Evolutionary conservation across 2,797 vertebrate species (phyloP).

Genomic region (Sebastes goodei): DNA sequence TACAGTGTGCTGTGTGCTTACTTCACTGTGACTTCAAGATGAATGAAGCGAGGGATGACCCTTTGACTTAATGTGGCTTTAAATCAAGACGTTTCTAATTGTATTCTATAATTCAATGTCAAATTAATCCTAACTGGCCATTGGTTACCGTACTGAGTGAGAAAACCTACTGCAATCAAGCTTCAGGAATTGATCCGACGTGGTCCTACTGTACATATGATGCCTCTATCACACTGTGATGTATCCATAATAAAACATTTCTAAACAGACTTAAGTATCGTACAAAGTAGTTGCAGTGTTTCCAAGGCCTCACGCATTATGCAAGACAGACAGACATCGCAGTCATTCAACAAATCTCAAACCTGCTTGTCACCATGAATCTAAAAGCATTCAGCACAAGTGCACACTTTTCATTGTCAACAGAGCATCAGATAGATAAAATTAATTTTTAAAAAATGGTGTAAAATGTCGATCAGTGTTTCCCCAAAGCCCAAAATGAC

Average conservation of each 20-base stretch:
- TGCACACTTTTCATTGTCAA: neutral
- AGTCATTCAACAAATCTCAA: neutral
- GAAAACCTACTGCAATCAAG: neutral
- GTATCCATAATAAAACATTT: neutral
- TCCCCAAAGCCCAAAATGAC: no score
- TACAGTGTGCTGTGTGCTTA: neutral
- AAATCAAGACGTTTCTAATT: neutral
- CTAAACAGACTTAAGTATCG: neutral
- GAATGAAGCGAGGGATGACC: neutral
- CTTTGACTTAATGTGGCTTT: neutral
- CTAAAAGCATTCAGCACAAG: neutral
- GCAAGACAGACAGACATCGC: neutral
- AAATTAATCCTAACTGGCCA: neutral
- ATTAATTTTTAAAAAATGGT: neutral
- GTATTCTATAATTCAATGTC: neutral
- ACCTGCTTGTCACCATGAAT: neutral
- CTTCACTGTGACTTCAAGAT: neutral
- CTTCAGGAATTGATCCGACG: neutral
- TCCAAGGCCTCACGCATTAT: neutral
- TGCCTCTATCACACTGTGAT: neutral
- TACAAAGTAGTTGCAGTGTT: neutral
- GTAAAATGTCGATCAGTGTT: no score
- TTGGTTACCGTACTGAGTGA: neutral
- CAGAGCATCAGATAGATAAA: neutral
- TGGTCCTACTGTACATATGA: neutral